Conservation (phyloP, 2,113 vertebrate species). For the Ammodytes dubius region DNA sequence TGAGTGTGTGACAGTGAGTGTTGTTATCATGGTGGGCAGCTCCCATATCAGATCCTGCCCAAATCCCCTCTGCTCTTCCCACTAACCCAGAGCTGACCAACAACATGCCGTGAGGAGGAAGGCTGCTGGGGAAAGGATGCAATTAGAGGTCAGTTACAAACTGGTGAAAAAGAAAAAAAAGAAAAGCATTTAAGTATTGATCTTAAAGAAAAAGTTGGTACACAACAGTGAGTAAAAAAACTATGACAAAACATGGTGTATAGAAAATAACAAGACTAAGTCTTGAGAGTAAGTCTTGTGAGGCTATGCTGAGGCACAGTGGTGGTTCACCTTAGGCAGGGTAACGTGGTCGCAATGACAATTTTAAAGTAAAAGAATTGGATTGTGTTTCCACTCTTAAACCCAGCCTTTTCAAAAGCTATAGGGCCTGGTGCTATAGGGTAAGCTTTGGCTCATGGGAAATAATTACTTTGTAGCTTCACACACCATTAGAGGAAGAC, state of each 20-base stretch:
- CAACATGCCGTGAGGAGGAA: neutral
- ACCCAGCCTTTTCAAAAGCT: neutral
- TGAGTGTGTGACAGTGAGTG: conserved; percentile 40
- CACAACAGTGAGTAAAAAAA: neutral
- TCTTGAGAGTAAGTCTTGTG: neutral
- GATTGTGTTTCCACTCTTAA: neutral
- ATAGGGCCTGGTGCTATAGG: too few relatives aligned
- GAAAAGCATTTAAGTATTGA: neutral
- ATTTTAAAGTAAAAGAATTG: neutral
- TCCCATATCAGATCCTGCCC: conserved; percentile 36
- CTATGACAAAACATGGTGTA: neutral
- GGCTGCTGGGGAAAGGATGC: conserved; percentile 1
- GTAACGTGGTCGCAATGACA: neutral
- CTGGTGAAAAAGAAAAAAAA: neutral
- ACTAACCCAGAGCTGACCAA: conserved; percentile 5
- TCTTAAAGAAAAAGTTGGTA: neutral
- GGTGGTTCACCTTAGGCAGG: neutral
- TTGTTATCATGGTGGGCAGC: conserved; percentile 39
- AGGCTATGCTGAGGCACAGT: neutral
- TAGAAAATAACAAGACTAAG: neutral
- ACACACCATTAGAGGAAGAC: too few relatives aligned
- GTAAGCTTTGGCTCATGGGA: too few relatives aligned
- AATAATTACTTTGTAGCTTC: too few relatives aligned
- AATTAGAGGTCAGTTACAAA: conserved; percentile 32
- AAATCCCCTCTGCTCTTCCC: conserved; percentile 40